Conservation (phyloP, 2,888 invertebrate genomes). For the Ctenicera cuprea region DNA sequence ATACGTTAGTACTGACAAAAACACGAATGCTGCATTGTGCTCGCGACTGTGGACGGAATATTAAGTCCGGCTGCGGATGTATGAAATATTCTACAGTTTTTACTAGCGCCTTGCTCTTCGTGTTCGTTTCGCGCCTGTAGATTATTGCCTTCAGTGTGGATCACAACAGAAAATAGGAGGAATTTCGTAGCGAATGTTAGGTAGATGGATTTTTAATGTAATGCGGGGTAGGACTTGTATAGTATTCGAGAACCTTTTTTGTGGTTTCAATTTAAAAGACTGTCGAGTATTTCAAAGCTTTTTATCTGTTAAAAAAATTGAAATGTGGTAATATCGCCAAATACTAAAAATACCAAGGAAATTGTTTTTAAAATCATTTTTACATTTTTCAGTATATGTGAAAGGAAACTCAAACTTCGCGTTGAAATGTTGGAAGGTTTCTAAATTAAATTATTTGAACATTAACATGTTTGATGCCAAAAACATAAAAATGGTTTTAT, state of each 20-base stretch:
- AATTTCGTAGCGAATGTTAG: constrained; percentile 45
- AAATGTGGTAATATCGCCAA: background rate
- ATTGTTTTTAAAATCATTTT: no score
- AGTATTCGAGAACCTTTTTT: constrained; percentile 27
- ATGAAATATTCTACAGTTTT: constrained; percentile 54
- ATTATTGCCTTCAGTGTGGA: constrained; percentile 49
- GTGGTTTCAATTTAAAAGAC: constrained; percentile 12
- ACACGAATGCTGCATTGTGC: constrained; percentile 50
- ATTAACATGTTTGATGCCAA: no score
- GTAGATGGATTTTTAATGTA: constrained; percentile 51
- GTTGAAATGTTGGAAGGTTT: no score
- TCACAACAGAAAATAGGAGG: constrained; percentile 52
- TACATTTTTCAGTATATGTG: no score
- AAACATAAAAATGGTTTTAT: no score
- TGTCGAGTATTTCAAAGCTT: constrained; percentile 8
- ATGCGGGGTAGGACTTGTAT: constrained; percentile 39
- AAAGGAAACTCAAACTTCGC: no score
- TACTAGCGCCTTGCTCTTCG: constrained; percentile 28
- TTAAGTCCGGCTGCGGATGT: constrained; percentile 55
- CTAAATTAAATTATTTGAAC: no score
- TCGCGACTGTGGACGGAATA: constrained; percentile 54
- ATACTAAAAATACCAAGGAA: no score
- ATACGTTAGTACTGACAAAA: constrained; percentile 56
- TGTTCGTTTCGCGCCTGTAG: constrained; percentile 48
- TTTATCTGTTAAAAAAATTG: background rate